These are phyloP conservation scores for Hypercompe scribonia DNA, from an alignment of 2,888 invertebrate species.

Conservation along the genomic window DNA sequence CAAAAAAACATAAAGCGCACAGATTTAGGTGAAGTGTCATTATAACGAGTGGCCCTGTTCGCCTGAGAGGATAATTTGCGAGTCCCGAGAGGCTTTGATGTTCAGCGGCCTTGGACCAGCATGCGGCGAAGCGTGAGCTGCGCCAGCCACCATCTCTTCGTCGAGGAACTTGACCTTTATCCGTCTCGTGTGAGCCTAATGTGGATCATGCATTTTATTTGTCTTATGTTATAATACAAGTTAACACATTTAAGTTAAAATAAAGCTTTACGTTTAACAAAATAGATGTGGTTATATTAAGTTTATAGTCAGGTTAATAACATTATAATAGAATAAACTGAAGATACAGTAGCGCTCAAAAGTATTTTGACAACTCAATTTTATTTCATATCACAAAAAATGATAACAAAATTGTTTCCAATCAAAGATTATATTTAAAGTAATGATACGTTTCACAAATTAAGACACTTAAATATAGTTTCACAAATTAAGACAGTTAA, in stretches of 20 bases:
- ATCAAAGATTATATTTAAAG: no score
- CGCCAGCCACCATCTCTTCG: conserved; percentile 54
- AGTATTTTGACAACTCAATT: no score
- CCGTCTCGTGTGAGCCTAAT: conserved; percentile 35
- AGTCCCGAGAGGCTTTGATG: conserved; percentile 75
- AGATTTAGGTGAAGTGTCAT: conserved; percentile 60
- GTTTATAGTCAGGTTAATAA: no score
- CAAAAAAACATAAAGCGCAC: conserved; percentile 38
- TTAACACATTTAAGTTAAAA: background rate
- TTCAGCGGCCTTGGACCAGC: conserved; percentile 75
- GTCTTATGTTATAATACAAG: background rate
- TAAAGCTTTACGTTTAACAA: no score
- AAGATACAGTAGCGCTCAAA: no score
- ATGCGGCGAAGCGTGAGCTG: conserved; percentile 67
- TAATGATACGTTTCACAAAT: no score
- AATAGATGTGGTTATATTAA: no score
- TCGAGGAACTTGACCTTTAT: conserved; percentile 79
- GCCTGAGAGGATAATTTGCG: conserved; percentile 75
- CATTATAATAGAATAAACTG: no score
- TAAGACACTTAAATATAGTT: no score
- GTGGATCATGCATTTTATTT: background rate
- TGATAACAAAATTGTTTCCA: no score
- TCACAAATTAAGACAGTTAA: no score
- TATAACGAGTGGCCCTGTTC: conserved; percentile 60
- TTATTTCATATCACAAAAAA: no score